Percentiles rank a stretch among this genome's conserved stretches.
Evolutionary conservation across 2,888 invertebrate species (phyloP).

Genomic region (Cheilosia pagana): DNA sequence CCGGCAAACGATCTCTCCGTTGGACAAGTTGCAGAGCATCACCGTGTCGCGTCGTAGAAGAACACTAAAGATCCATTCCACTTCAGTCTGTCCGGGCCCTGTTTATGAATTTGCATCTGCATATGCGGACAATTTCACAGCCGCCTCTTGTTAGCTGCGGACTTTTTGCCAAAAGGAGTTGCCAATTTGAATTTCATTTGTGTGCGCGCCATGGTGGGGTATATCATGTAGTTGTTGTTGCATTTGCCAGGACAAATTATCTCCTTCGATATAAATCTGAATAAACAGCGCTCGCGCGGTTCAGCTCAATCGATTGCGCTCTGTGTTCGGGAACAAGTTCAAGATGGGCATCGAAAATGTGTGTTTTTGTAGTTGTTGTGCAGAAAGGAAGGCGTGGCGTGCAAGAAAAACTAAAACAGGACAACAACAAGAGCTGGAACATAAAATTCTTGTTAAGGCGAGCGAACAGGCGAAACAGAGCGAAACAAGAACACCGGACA

Average conservation of each 20-base stretch:
- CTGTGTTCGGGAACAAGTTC: constrained; percentile 42
- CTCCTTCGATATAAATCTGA: constrained; percentile 75
- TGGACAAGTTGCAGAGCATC: constrained; percentile 63
- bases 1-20: constrained; percentile 45
- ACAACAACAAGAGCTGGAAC: constrained; percentile 69
- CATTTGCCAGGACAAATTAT: constrained; percentile 70
- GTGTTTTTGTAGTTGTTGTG: constrained; percentile 44
- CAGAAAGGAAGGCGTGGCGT: constrained; percentile 65
- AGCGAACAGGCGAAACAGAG: constrained; percentile 62
- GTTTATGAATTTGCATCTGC: constrained; percentile 70
- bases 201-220: constrained; percentile 4
- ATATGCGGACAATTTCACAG: constrained; percentile 5
- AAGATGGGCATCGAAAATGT: constrained; percentile 62
- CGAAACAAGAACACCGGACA: constrained; percentile 66
- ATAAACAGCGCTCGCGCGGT: constrained; percentile 68
- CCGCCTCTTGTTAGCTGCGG: constrained; percentile 53
- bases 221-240: constrained; percentile 44
- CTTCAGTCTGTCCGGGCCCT: constrained; percentile 29
- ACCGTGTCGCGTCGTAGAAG: not conserved
- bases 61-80: constrained; percentile 62
- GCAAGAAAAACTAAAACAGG: constrained; percentile 47
- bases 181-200: constrained; percentile 68
- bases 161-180: constrained; percentile 58
- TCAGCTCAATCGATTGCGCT: constrained; percentile 57
- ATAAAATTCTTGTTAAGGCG: constrained; percentile 72